Evolutionary conservation across 2,888 invertebrate genomes (phyloP), one percentile per base, ranked within the genome.

Genomic region (Anthophora plumipes): DNA sequence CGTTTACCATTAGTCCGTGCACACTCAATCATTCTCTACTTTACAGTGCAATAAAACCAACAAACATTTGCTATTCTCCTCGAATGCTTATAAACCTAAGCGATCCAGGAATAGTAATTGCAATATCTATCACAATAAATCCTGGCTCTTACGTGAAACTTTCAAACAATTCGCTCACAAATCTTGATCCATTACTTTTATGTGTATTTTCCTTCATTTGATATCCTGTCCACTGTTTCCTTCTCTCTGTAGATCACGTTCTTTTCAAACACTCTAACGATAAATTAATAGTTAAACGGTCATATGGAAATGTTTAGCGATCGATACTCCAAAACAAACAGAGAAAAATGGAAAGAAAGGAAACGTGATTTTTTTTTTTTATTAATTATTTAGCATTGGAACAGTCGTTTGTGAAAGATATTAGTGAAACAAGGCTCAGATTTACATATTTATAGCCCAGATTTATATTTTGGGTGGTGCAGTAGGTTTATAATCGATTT

Each of bases 91-190:
- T 12, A 60, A 20, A 41, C 22, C 9, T 31, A 4, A 8, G 17
- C 46, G n/a, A 59, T 25, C 43, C 43, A 17, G 43, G 43, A 31
- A 50, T 67, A 60, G 59, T 57, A 67, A 72, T 66, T 55, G 31
- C 57, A n/a, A 48, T 50, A 31, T n/a, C 41, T 41, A 52, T 73
- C 52, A 22, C 59, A 39, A 37, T 39, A 60, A 59, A 68, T 54
- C 43, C 12, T 1, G 9, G 17, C 17, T n/a, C 52, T 74, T 61
- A 61, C 50, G 22, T 46, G 60, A 43, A 43, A 55, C 61, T 75
- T 75, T 61, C 60, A 20, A 61, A 46, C 41, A 37, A 46, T 74
- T 59, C 52, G 41, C 46, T 46, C 22, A 61, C 20, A 54, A 54
- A 54, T 63, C 20, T 41, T 31, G 11, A 46, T 55, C 31, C 63